Conservation (phyloP, 2,797 vertebrate species). For the Myiotriccus ornatus region DNA sequence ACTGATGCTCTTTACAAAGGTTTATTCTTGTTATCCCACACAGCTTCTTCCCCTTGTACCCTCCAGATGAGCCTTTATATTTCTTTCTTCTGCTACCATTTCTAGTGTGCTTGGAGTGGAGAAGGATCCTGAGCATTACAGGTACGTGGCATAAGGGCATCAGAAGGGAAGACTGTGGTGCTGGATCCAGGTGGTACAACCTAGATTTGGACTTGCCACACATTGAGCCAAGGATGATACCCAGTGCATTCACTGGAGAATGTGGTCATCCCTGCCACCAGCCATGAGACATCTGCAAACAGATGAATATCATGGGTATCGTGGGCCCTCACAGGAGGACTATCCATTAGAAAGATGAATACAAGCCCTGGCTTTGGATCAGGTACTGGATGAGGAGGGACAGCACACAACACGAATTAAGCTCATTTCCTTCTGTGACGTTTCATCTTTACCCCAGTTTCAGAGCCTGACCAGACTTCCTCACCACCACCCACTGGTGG, state of each 20-base stretch:
- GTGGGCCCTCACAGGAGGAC: neutral
- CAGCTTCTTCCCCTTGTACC: neutral
- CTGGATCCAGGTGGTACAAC: fast-evolving
- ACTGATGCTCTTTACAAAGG: neutral
- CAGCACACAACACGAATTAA: neutral
- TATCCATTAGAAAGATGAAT: neutral
- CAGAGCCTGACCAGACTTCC: neutral
- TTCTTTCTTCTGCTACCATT: neutral
- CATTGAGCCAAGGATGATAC: neutral
- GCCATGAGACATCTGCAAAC: neutral
- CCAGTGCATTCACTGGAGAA: neutral
- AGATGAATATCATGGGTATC: neutral
- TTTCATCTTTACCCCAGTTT: neutral
- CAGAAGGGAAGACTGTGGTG: neutral
- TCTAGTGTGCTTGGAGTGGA: neutral
- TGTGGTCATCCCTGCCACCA: neutral
- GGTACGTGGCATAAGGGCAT: neutral
- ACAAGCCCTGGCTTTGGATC: neutral
- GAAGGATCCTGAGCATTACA: neutral
- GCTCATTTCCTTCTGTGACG: neutral
- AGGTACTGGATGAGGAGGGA: neutral
- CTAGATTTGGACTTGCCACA: neutral
- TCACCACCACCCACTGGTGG: neutral
- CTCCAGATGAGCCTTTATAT: neutral
- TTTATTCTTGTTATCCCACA: neutral